Base-by-base conservation (phyloP, 2,113 vertebrate species). In the Dasyornis broadbenti region DNA sequence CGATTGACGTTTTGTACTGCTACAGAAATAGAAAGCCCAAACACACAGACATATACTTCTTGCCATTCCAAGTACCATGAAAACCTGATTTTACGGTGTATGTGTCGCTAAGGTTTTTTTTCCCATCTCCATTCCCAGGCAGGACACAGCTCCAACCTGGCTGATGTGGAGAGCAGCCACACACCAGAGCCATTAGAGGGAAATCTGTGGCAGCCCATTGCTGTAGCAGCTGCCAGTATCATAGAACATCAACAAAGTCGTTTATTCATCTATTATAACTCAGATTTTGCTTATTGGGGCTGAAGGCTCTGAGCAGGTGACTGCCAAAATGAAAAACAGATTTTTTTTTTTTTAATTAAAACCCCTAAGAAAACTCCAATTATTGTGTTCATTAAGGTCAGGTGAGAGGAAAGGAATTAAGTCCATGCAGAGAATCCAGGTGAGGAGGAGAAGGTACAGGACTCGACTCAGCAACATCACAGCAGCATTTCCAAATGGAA, bases 401-500 rank as follows among this genome's bases (percentile, higher is more conserved):
- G 17, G 42, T 57, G 64, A 59, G 37, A 83, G 22, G 60, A 52
- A 37, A 39, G 22, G 66, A 88, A 90, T 49, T 23, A 69, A 86
- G 40, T 14, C 49, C 19, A 49, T 7, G 16, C 59, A 59, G 40
- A 76, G 23, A 92, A 44, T 8, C 22, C 5, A 7, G 8, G 26
- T 9, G 42, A 27, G 45, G 26, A 85, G 50, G n/a, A 57, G 39
- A 40, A 72, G 10, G 26, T 37, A 64, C 42, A 18, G 4, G 2
- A 33, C 9, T 22, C 0, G 0, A 65, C 37, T 23, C 60, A 73
- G 45, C 0, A 2, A 26, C 2, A 3, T 11, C 47, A 59, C 33
- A 77, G 80, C 39, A 68, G 68, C 42, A 54, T 59, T 70, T 77
- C 69, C 80, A 89, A 75, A 86, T 6, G 30, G 15, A 78, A 94